Conservation (phyloP, 2,797 vertebrate genomes). For the Oreortyx pictus region DNA sequence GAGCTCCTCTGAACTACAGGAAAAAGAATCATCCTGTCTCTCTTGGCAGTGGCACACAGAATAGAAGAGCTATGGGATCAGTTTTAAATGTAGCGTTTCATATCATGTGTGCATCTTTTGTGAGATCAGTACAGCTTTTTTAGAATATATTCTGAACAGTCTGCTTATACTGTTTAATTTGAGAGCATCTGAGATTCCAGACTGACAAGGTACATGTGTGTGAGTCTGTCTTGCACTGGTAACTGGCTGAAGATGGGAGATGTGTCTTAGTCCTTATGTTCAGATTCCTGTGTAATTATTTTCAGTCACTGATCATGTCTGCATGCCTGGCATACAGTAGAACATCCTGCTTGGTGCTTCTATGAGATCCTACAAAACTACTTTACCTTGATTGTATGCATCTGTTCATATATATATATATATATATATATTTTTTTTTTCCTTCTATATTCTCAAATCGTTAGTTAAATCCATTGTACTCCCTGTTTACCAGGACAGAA, state of each 20-base stretch:
- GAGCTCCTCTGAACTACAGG: not conserved
- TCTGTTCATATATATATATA: not conserved
- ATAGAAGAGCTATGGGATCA: not conserved
- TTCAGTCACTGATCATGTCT: not conserved
- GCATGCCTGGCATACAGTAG: accelerated
- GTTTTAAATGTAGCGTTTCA: not conserved
- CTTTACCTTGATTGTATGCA: not conserved
- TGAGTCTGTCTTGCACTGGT: not conserved
- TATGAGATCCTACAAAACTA: not conserved
- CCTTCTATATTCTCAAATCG: not conserved
- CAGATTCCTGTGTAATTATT: not conserved
- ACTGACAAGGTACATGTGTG: not conserved
- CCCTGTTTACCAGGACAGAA: not conserved
- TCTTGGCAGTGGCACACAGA: not conserved
- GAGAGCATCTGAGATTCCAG: not conserved
- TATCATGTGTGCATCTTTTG: accelerated
- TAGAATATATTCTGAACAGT: not conserved
- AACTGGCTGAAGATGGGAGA: not conserved
- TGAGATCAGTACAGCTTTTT: too few relatives aligned
- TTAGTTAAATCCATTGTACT: not conserved
- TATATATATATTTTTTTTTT: too few relatives aligned
- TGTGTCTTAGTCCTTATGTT: not conserved
- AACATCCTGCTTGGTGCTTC: not conserved
- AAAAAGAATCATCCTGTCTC: not conserved
- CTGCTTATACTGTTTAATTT: not conserved